These are phyloP conservation scores for Anthophora plumipes DNA, from an alignment of 2,888 invertebrate genomes.

Conservation along the genomic window DNA sequence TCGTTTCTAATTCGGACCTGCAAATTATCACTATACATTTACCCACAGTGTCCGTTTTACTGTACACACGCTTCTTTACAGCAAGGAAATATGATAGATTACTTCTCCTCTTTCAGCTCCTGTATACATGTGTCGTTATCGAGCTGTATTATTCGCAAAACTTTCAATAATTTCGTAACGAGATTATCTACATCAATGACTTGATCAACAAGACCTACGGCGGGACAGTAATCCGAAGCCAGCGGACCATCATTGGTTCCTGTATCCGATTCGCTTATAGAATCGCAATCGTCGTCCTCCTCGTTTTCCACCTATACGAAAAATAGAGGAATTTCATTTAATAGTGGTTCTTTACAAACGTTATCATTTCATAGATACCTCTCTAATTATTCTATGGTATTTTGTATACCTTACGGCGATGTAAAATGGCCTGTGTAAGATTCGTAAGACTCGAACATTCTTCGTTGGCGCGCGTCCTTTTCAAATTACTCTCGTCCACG, in stretches of 20 bases:
- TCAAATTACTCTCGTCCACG: constrained; percentile 75
- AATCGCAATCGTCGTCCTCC: constrained; percentile 82
- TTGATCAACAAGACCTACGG: constrained; percentile 89
- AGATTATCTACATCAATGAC: constrained; percentile 91
- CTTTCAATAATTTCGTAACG: constrained; percentile 90
- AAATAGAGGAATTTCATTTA: background rate
- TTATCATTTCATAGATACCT: background rate
- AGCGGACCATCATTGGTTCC: constrained; percentile 84
- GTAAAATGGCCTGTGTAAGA: constrained; percentile 91
- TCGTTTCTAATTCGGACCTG: constrained; percentile 80
- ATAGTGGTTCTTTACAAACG: background rate
- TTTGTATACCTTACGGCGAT: constrained; percentile 87
- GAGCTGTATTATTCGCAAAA: constrained; percentile 90
- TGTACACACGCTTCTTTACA: background rate
- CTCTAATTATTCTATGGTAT: background rate
- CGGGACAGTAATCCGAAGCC: constrained; percentile 86
- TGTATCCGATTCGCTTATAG: constrained; percentile 84
- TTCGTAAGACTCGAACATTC: constrained; percentile 90
- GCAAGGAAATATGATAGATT: constrained; percentile 64
- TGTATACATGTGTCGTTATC: constrained; percentile 89
- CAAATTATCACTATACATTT: constrained; percentile 28
- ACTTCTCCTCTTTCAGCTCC: constrained; percentile 89
- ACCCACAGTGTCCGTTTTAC: background rate
- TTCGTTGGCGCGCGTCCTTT: constrained; percentile 80
- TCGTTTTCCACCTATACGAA: constrained; percentile 80